phyloP scores from a whole-genome alignment of 2,888 invertebrate genomes.

The Monopis laevigella region DNA sequence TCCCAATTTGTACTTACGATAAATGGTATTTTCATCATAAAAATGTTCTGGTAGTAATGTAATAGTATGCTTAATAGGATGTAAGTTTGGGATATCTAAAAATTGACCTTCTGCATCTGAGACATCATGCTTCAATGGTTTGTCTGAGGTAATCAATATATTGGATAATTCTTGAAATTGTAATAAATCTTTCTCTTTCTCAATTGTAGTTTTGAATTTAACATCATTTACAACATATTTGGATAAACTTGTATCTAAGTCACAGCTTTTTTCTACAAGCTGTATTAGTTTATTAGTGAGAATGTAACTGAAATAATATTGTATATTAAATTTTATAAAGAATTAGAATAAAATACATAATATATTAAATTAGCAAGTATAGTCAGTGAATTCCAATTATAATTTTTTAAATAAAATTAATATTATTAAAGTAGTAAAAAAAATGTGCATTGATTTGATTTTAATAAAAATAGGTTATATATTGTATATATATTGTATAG shows the following conservation, averaged over 20 bases:
- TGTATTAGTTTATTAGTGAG: constrained; percentile 72
- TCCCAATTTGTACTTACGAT: too few species aligned
- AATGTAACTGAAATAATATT: constrained; percentile 65
- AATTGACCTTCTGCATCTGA: constrained; percentile 55
- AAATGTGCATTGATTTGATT: too few species aligned
- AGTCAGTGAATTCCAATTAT: too few species aligned
- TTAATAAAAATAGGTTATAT: too few species aligned
- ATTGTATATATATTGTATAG: too few species aligned
- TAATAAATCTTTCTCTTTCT: constrained; percentile 68
- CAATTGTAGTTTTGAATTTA: constrained; percentile 63
- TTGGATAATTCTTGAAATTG: constrained; percentile 74
- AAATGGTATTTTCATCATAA: constrained; percentile 69
- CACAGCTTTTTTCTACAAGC: constrained; percentile 72
- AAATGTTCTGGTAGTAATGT: constrained; percentile 72
- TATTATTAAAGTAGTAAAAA: too few species aligned
- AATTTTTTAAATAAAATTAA: too few species aligned
- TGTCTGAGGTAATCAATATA: constrained; percentile 71
- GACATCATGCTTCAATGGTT: constrained; percentile 65
- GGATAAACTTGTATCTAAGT: constrained; percentile 58
- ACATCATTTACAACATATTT: constrained; percentile 70
- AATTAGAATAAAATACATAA: too few species aligned
- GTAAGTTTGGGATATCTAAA: constrained; percentile 73
- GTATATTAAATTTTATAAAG: too few species aligned
- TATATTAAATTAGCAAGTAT: too few species aligned
- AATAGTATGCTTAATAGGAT: constrained; percentile 78